Base-by-base conservation (phyloP, 1,140 invertebrate species). In the Rhyacophila brunnea region DNA sequence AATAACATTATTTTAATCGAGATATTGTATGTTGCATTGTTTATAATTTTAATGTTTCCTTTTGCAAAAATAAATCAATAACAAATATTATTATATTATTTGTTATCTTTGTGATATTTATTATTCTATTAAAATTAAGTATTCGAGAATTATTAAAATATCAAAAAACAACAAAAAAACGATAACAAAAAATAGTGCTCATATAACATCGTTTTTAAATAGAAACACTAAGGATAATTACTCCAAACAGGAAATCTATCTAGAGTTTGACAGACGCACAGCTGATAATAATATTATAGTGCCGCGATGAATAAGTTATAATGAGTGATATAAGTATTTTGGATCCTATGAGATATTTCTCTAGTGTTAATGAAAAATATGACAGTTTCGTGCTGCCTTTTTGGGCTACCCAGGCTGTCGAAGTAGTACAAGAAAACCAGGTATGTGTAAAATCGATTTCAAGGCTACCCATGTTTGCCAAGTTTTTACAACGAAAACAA, bases 211-310 rank as follows among this genome's bases (percentile, higher is more conserved):
- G n/a, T n/a, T n/a, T n/a, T n/a, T n/a, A n/a, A n/a, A n/a, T n/a
- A n/a, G n/a, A n/a, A n/a, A n/a, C n/a, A n/a, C n/a, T n/a, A n/a
- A n/a, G n/a, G n/a, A n/a, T n/a, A n/a, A n/a, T n/a, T n/a, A n/a
- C 23, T 3, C 23, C 23, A 28, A 28, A 13, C 9, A 35, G 11
- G 19, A 17, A 23, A 43, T 28, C 28, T 47, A 48, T 56, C 32
- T 50, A 50, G 50, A n/a, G 15, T 58, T 58, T 58, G 55, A 58
- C 47, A 58, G 55, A 50, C 46, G 55, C 55, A 58, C 55, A 58
- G 55, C 55, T 58, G 55, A 58, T 58, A 38, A 28, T 20, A 38
- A 36, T 19, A 20, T 18, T 44, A n/a, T n/a, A 19, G 54, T 43
- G 54, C 34, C 19, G 19, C 35, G 45, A 43, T 57, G 19, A 15